A percentile compares a stretch with the other conserved stretches of the same genome.
These are phyloP conservation scores for Avahi laniger DNA, from an alignment of 2,797 vertebrate species.

Conservation along the genomic window DNA sequence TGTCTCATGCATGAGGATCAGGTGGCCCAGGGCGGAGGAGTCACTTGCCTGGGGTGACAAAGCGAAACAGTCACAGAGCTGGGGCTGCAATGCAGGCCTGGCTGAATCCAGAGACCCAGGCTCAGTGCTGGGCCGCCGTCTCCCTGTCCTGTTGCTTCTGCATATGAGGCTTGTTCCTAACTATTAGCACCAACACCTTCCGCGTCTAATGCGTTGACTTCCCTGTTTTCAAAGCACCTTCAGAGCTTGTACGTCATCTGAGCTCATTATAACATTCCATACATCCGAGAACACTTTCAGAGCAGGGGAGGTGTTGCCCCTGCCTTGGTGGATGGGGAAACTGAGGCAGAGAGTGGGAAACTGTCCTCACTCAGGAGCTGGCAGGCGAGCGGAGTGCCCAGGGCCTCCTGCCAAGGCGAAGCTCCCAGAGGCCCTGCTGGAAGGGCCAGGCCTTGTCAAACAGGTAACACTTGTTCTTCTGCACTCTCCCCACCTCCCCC, in stretches of 20 bases:
- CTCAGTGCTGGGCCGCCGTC: neutral
- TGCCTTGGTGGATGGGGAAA: slow-evolving; percentile 44
- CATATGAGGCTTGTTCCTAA: fast-evolving
- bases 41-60: neutral
- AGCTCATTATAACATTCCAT: neutral
- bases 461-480: slow-evolving; percentile 65
- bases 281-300: neutral
- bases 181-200: neutral
- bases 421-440: slow-evolving; percentile 4
- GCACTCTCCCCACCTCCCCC: neutral
- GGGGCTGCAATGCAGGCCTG: neutral
- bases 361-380: neutral
- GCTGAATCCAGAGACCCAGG: neutral
- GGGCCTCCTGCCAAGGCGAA: slow-evolving; percentile 30
- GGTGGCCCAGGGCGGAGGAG: neutral
- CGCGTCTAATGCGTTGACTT: neutral
- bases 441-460: slow-evolving; percentile 44
- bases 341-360: slow-evolving; percentile 23
- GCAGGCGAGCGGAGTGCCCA: neutral
- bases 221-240: neutral
- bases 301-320: neutral
- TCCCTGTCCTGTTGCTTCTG: neutral
- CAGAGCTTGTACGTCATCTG: neutral
- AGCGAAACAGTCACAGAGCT: neutral
- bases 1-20: neutral